Percentiles rank a stretch among this genome's conserved stretches.
Evolutionary conservation across 2,888 invertebrate species (phyloP).

Genomic region (Phrixothrix hirtus): DNA sequence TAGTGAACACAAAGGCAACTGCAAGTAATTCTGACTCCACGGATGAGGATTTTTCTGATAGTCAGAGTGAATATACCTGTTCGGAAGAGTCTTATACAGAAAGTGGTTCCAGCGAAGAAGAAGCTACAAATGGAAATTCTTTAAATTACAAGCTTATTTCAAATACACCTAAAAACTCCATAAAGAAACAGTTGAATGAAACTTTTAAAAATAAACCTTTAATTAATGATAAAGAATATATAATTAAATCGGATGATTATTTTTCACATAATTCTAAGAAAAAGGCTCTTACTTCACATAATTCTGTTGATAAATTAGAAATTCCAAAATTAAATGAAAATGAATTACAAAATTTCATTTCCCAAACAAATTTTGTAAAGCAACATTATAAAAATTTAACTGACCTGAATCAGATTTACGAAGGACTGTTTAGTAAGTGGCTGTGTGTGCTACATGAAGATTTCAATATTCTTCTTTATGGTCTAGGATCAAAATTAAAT

Average conservation of each 20-base stretch:
- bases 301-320: conserved; percentile 74
- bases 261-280: conserved; percentile 67
- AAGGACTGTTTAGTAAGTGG: conserved; percentile 71
- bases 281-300: conserved; percentile 75
- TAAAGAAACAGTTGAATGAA: conserved; percentile 22
- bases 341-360: conserved; percentile 63
- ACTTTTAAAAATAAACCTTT: conserved; percentile 45
- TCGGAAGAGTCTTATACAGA: conserved; percentile 42
- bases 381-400: conserved; percentile 65
- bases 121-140: no score
- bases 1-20: no score
- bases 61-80: conserved; percentile 58
- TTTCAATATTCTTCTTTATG: conserved; percentile 84
- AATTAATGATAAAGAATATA: conserved; percentile 50
- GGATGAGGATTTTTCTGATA: conserved; percentile 57
- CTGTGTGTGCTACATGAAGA: conserved; percentile 75
- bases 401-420: conserved; percentile 62
- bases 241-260: conserved; percentile 70
- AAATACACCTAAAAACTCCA: conserved; percentile 4
- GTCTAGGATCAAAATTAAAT: conserved; percentile 85
- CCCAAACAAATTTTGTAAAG: conserved; percentile 56
- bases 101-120: conserved; percentile 45
- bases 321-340: conserved; percentile 72
- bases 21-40: no score
- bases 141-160: conserved; percentile 49